Conservation (phyloP, 2,888 invertebrate genomes). For the Plagiodera versicolora region DNA sequence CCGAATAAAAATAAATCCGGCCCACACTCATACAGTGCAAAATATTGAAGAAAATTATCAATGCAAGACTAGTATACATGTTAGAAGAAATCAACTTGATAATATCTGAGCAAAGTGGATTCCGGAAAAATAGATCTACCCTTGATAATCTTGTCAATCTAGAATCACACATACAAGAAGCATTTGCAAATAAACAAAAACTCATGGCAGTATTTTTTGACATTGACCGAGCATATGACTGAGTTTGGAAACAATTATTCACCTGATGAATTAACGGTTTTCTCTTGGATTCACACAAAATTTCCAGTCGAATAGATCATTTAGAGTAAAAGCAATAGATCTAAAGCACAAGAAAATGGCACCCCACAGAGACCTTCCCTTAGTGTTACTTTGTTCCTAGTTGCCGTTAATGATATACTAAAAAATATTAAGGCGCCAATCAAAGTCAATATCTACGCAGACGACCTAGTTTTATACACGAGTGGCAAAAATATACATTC, state of each 20-base stretch:
- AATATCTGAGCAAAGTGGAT: background rate
- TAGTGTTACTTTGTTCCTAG: too few relatives aligned
- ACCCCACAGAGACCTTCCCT: background rate
- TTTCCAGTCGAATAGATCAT: background rate
- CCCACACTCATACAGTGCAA: background rate
- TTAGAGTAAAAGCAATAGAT: background rate
- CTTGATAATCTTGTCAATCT: background rate
- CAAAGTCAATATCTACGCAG: background rate
- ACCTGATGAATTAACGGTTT: background rate
- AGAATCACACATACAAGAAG: constrained; percentile 3
- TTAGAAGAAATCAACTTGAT: background rate
- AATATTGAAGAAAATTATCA: constrained; percentile 1
- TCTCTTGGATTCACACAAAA: too few relatives aligned
- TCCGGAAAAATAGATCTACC: background rate
- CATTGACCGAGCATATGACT: constrained; percentile 4
- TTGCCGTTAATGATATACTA: too few relatives aligned
- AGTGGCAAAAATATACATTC: background rate
- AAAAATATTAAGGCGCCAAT: background rate
- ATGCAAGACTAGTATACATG: background rate
- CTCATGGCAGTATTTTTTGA: constrained; percentile 7
- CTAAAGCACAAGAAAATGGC: background rate
- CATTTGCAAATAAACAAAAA: constrained; percentile 6
- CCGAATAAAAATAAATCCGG: background rate
- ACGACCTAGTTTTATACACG: background rate
- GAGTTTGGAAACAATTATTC: background rate